Evolutionary conservation across 2,113 vertebrate genomes (phyloP).

Genomic region (Oreamnos americanus): DNA sequence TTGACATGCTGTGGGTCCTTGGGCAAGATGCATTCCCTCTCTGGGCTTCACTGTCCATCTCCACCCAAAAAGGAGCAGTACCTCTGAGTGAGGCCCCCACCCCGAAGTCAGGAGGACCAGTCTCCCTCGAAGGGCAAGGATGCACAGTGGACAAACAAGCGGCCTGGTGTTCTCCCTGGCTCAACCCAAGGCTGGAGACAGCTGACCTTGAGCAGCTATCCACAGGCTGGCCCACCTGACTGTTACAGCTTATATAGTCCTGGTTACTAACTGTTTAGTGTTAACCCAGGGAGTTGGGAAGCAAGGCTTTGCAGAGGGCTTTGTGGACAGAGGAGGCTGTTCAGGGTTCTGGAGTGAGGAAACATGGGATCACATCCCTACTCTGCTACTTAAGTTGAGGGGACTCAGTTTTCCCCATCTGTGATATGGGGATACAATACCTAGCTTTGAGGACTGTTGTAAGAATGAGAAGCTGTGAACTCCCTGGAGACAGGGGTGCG

Average conservation of each 20-base stretch:
- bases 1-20: background rate
- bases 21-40: background rate
- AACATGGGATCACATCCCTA: background rate
- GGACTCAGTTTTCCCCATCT: background rate
- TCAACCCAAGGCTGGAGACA: background rate
- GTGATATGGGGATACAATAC: background rate
- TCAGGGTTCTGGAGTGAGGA: background rate
- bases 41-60: background rate
- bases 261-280: background rate
- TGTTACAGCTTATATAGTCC: fast-evolving
- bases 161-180: too few species aligned
- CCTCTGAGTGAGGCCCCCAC: background rate
- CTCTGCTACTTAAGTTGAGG: background rate
- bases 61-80: background rate
- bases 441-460: background rate
- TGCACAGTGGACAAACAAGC: background rate
- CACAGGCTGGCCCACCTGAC: fast-evolving
- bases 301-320: background rate
- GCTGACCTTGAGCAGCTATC: background rate
- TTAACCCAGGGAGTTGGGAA: background rate
- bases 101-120: background rate
- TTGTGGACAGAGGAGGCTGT: background rate
- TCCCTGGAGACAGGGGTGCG: background rate
- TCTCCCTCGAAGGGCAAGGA: background rate
- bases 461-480: background rate